A percentile compares a stretch with the other conserved stretches of the same genome.
phyloP scores from a whole-genome alignment of 2,113 vertebrate genomes.

The Herpetotheres cachinnans region DNA sequence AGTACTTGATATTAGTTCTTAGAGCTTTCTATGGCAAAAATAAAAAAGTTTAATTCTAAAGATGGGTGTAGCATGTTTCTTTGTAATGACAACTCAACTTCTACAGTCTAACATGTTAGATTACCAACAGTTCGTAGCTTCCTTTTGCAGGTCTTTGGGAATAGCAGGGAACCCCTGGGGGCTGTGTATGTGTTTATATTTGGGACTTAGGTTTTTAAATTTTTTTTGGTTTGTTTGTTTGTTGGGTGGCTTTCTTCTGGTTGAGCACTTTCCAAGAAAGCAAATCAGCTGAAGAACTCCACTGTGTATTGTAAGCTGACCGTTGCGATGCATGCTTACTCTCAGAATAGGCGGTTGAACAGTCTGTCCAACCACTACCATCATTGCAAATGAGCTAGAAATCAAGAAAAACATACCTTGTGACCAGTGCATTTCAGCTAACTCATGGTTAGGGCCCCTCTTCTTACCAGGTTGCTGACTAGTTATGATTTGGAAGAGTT shows the following conservation, averaged over 20 bases:
- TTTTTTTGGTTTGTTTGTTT: neutral
- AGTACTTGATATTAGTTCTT: slow-evolving; percentile 77
- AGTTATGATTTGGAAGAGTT: neutral
- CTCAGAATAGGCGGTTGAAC: neutral
- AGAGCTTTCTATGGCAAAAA: slow-evolving; percentile 83
- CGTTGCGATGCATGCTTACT: rapidly evolving
- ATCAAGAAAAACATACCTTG: rapidly evolving
- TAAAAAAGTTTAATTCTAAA: slow-evolving; percentile 72
- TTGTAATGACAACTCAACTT: neutral
- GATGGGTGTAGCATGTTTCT: neutral
- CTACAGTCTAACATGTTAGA: neutral
- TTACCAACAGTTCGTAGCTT: neutral
- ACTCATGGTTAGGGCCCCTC: neutral
- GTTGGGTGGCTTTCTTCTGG: neutral
- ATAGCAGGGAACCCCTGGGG: neutral
- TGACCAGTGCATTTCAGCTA: neutral
- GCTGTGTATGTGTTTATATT: neutral
- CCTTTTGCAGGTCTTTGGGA: neutral
- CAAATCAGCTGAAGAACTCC: neutral
- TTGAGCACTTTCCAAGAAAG: neutral
- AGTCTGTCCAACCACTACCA: neutral
- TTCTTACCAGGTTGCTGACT: neutral
- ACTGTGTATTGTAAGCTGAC: neutral
- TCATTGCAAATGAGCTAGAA: neutral
- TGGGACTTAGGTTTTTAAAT: neutral